Evolutionary conservation across 2,797 vertebrate species (phyloP).

Genomic region (Sus cebifrons): DNA sequence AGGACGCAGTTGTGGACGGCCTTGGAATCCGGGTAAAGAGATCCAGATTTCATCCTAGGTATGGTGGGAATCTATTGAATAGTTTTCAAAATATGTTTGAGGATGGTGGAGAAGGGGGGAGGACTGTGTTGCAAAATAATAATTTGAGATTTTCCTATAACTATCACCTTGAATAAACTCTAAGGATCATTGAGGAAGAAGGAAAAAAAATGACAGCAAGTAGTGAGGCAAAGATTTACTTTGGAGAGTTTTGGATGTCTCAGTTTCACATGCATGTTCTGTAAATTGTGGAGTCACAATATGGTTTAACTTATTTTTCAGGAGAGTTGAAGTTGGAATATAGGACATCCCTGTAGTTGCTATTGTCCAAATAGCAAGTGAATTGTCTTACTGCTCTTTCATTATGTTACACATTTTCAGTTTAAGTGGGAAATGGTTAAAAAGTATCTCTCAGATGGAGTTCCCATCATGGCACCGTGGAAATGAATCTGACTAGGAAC

Average conservation of each 20-base stretch:
- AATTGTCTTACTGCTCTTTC: not conserved
- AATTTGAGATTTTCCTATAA: not conserved
- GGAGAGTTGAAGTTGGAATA: not conserved
- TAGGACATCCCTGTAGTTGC: not conserved
- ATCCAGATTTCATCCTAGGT: not conserved
- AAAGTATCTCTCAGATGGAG: not conserved
- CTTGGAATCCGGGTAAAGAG: not conserved
- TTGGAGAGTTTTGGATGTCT: not conserved
- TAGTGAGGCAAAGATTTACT: not conserved
- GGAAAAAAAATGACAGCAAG: not conserved
- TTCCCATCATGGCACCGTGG: no score
- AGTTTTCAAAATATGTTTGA: not conserved
- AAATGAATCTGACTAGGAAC: no score
- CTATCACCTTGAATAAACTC: not conserved
- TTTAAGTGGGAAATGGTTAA: not conserved
- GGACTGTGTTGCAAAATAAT: not conserved
- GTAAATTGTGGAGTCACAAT: not conserved
- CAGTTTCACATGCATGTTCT: not conserved
- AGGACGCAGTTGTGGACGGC: not conserved
- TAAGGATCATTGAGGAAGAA: not conserved
- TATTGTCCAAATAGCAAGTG: not conserved
- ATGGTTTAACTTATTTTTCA: not conserved
- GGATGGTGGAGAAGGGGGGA: accelerated
- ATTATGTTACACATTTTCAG: not conserved
- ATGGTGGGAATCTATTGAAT: not conserved